These are phyloP conservation scores for Zalophus californianus DNA, from an alignment of 2,797 vertebrate genomes.

Conservation along the genomic window DNA sequence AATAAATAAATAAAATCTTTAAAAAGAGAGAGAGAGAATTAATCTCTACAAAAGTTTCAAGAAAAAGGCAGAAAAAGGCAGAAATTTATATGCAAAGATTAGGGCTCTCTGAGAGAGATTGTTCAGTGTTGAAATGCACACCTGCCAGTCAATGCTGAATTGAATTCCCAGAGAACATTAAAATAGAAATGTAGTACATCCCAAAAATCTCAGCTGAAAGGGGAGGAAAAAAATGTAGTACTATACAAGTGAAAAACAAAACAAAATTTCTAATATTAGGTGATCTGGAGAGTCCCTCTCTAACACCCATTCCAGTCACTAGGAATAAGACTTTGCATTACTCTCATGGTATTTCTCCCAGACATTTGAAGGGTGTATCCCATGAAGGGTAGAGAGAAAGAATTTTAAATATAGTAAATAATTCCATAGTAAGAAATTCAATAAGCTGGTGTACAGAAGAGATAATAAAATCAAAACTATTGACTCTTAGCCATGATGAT, in stretches of 20 bases:
- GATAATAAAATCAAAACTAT: constrained; percentile 9
- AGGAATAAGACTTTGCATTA: neutral
- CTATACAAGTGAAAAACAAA: neutral
- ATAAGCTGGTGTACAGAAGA: constrained; percentile 8
- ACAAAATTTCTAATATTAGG: neutral
- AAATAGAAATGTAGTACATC: neutral
- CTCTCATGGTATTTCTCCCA: neutral
- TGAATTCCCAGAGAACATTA: neutral
- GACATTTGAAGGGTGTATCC: neutral
- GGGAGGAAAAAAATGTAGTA: neutral
- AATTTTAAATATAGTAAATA: constrained; percentile 26
- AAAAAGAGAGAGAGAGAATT: neutral
- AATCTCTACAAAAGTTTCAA: constrained; percentile 9
- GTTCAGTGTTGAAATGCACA: neutral
- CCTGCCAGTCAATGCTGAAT: neutral
- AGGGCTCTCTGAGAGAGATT: neutral
- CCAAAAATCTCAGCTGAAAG: neutral
- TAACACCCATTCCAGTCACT: neutral
- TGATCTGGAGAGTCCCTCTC: neutral
- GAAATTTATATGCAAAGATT: neutral
- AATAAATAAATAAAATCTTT: neutral
- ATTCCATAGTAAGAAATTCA: constrained; percentile 7
- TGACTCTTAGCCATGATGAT: neutral
- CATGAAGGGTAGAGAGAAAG: neutral
- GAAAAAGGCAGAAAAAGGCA: neutral